Conservation (phyloP, 2,113 vertebrate genomes). For the Puffinus mauretanicus region DNA sequence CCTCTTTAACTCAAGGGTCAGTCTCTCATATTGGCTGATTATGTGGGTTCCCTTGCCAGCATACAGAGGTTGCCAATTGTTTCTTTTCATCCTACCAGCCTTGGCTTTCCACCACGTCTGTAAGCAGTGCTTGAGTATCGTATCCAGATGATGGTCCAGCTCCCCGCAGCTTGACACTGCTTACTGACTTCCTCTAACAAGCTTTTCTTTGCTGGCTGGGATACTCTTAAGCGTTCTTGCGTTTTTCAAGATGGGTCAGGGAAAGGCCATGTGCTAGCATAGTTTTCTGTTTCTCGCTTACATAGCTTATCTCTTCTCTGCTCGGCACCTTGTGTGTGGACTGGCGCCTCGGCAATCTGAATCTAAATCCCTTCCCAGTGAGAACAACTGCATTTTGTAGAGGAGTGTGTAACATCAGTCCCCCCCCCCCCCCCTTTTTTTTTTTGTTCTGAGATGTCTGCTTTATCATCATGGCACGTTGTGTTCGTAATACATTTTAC, state of each 20-base stretch:
- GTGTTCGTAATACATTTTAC: neutral
- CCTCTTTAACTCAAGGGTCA: neutral
- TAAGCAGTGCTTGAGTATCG: neutral
- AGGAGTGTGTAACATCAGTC: neutral
- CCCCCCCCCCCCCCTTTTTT: too few relatives aligned
- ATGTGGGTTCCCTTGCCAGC: neutral
- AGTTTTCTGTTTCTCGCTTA: neutral
- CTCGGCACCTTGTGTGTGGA: neutral
- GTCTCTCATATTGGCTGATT: fast-evolving
- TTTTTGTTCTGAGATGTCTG: neutral
- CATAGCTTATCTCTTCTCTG: neutral
- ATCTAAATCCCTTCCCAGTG: neutral
- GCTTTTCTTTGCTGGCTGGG: neutral
- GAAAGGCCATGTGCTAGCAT: neutral
- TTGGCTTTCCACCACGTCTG: neutral
- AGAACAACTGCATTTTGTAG: neutral
- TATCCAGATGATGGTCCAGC: neutral
- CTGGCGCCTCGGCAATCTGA: neutral
- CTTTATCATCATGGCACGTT: neutral
- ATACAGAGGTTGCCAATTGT: neutral
- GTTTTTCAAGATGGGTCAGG: neutral
- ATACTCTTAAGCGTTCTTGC: neutral
- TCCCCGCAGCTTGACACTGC: neutral
- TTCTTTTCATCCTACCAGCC: neutral
- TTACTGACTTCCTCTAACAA: constrained; percentile 16